Conservation (phyloP, 2,888 invertebrate genomes). For the Lamellibrachia columna region DNA sequence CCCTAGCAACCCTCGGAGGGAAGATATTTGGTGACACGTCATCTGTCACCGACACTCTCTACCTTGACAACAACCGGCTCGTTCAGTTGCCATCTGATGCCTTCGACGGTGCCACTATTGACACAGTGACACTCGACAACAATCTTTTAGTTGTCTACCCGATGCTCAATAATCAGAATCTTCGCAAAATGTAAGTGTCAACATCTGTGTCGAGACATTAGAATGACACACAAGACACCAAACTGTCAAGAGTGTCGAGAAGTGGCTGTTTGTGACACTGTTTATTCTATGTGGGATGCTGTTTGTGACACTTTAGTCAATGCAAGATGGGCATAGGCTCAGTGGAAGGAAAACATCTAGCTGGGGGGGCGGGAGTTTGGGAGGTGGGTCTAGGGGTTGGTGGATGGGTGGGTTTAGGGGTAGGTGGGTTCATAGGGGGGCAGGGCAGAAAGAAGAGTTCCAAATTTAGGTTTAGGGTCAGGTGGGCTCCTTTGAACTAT, state of each 20-base stretch:
- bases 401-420: no score
- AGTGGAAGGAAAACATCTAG: no score
- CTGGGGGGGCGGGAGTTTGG: no score
- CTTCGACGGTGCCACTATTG: conserved; percentile 42
- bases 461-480: no score
- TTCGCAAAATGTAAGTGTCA: conserved; percentile 16
- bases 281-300: no score
- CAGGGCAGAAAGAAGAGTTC: no score
- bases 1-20: conserved; percentile 31
- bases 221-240: not conserved
- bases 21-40: conserved; percentile 34
- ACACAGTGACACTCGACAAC: conserved; percentile 37
- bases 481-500: no score
- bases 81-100: conserved; percentile 40
- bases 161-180: conserved; percentile 13
- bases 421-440: no score
- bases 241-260: not conserved
- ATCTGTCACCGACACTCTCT: conserved; percentile 33
- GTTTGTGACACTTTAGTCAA: no score
- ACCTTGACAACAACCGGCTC: conserved; percentile 42
- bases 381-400: no score
- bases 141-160: conserved; percentile 43
- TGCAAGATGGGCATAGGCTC: no score
- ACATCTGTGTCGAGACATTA: not conserved
- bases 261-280: no score